phyloP scores from a whole-genome alignment of 1,140 invertebrate species.

The Drosophila arizonae region DNA sequence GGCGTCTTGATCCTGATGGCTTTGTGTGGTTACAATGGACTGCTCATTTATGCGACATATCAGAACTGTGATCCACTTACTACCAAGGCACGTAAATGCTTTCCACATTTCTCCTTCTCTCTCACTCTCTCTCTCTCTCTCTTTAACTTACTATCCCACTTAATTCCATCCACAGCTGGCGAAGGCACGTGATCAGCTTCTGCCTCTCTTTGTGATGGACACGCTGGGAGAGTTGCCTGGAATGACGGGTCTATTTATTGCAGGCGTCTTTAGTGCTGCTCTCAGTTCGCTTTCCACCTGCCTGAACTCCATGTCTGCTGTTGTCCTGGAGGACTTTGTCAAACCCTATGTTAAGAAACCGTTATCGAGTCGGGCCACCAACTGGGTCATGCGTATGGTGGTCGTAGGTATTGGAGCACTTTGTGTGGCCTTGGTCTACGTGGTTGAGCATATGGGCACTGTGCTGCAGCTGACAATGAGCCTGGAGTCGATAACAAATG shows the following conservation, averaged over 20 bases:
- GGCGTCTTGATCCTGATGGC: conserved; percentile 84
- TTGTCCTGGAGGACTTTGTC: conserved; percentile 88
- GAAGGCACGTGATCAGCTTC: conserved; percentile 84
- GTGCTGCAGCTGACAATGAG: conserved; percentile 84
- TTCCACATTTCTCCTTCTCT: no score
- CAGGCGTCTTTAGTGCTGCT: conserved; percentile 88
- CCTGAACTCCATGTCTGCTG: conserved; percentile 91
- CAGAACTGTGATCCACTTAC: conserved; percentile 89
- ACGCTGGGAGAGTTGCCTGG: conserved; percentile 85
- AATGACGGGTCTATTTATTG: conserved; percentile 87
- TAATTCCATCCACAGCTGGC: conserved; percentile 82
- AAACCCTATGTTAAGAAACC: conserved; percentile 83
- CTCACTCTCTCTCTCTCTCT: no score
- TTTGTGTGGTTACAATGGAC: conserved; percentile 87
- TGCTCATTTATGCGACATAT: conserved; percentile 90
- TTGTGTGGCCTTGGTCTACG: conserved; percentile 84
- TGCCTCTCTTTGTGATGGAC: conserved; percentile 87
- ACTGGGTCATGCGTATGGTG: conserved; percentile 85
- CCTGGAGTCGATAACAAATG: conserved; percentile 87
- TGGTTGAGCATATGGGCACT: conserved; percentile 85
- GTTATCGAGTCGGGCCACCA: conserved; percentile 83
- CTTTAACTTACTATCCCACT: neutral
- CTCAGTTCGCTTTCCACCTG: conserved; percentile 90
- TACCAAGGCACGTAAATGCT: conserved; percentile 83
- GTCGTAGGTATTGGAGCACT: conserved; percentile 84